Conservation (phyloP, 2,797 vertebrate genomes). For the Botia kubotai region DNA sequence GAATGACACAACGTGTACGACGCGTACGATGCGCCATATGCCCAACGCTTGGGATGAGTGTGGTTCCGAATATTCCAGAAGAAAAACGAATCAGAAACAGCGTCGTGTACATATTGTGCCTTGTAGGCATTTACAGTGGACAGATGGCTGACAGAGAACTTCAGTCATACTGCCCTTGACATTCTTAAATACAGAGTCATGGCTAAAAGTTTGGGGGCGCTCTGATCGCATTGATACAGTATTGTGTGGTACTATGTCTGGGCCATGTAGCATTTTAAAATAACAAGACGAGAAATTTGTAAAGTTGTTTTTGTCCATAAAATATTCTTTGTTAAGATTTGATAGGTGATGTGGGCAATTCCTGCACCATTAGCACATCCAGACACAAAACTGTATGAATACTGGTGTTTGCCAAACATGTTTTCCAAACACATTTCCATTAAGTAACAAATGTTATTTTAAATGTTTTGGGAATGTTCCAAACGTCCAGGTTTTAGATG, state of each 20-base stretch:
- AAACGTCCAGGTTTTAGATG: too few relatives aligned
- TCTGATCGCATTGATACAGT: not conserved
- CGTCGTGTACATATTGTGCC: not conserved
- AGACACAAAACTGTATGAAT: too few relatives aligned
- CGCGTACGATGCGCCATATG: not conserved
- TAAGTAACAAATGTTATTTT: too few relatives aligned
- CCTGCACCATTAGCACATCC: too few relatives aligned
- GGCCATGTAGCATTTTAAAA: not conserved
- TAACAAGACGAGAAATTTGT: too few relatives aligned
- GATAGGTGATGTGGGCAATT: too few relatives aligned
- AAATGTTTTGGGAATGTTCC: too few relatives aligned
- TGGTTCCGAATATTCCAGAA: not conserved
- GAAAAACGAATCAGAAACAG: conserved; percentile 8
- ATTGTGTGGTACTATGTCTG: not conserved
- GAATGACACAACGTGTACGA: conserved; percentile 11
- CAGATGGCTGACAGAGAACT: conserved; percentile 24
- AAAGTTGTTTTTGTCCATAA: too few relatives aligned
- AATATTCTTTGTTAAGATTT: too few relatives aligned
- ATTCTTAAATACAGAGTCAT: not conserved
- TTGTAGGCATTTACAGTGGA: conserved; percentile 20
- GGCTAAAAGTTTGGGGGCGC: not conserved
- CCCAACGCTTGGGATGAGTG: not conserved
- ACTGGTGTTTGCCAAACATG: too few relatives aligned
- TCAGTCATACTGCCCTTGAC: conserved; percentile 20
- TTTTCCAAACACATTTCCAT: too few relatives aligned